A percentile compares a stretch with the other conserved stretches of the same genome.
phyloP scores from a whole-genome alignment of 2,113 vertebrate species.

The Austrofundulus limnaeus region DNA sequence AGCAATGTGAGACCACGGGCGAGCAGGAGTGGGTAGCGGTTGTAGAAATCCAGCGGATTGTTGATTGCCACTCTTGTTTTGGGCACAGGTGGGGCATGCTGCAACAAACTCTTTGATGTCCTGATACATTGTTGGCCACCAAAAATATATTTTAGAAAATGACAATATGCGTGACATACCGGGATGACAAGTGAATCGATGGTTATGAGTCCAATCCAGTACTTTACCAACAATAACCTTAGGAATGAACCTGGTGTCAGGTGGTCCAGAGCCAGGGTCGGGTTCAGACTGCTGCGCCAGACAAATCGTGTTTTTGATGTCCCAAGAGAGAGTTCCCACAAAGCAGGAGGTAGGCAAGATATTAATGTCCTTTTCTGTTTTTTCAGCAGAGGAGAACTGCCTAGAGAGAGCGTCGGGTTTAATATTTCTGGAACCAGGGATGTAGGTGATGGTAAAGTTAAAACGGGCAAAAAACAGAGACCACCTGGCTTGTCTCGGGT shows the following conservation, averaged over 20 bases:
- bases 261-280: not conserved
- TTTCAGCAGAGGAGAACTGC: no score
- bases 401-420: no score
- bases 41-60: not conserved
- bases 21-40: not conserved
- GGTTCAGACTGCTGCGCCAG: no score
- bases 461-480: no score
- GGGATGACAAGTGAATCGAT: not conserved
- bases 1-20: not conserved
- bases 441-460: no score
- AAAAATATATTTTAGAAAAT: not conserved
- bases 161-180: not conserved
- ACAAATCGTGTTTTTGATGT: no score
- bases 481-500: no score
- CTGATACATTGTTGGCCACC: not conserved
- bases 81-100: not conserved
- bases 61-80: not conserved
- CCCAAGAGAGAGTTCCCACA: no score
- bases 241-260: not conserved
- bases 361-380: no score
- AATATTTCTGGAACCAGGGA: no score
- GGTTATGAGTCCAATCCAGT: not conserved
- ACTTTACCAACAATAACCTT: not conserved
- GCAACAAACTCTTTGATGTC: not conserved
- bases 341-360: no score